A percentile compares a stretch with the other conserved stretches of the same genome.
These are phyloP conservation scores for Cyprinodon brontotheroides DNA, from an alignment of 2,113 vertebrate species.

Conservation along the genomic window DNA sequence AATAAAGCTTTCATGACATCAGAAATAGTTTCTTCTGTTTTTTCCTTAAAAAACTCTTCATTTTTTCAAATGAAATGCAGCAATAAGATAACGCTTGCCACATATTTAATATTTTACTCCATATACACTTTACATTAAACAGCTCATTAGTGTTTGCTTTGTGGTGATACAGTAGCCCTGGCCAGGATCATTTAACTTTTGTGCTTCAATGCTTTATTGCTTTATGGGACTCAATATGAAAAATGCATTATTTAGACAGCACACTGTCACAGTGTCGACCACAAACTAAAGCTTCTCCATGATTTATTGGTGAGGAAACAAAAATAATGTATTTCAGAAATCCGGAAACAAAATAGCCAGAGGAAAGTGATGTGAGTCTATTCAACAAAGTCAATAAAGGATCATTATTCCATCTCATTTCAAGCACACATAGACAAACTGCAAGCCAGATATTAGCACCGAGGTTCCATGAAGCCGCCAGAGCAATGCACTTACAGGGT, in stretches of 20 bases:
- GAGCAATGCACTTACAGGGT: conserved; percentile 71
- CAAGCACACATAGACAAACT: conserved; percentile 45
- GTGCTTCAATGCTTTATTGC: conserved; percentile 26
- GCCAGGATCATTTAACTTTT: conserved; percentile 35
- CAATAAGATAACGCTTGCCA: not conserved
- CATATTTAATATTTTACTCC: conserved; percentile 3
- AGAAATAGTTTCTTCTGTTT: conserved; percentile 5
- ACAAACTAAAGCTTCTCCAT: conserved; percentile 20
- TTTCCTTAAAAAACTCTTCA: conserved; percentile 5
- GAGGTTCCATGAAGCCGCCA: conserved; percentile 28
- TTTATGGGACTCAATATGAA: conserved; percentile 27
- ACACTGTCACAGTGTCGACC: conserved; percentile 26
- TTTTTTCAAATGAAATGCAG: not conserved
- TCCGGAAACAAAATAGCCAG: conserved; percentile 47
- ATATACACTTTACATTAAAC: conserved; percentile 4
- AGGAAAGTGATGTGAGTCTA: conserved; percentile 35
- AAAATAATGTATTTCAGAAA: conserved; percentile 25
- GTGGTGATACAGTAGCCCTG: conserved; percentile 1
- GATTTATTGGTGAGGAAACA: conserved; percentile 37
- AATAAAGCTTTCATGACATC: conserved; percentile 28
- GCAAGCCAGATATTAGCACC: conserved; percentile 32
- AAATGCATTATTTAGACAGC: conserved; percentile 45
- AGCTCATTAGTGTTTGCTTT: conserved; percentile 14
- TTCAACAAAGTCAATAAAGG: conserved; percentile 64
- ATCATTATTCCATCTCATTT: conserved; percentile 64